phyloP scores from a whole-genome alignment of 2,797 vertebrate genomes.

The Acomys russatus region DNA sequence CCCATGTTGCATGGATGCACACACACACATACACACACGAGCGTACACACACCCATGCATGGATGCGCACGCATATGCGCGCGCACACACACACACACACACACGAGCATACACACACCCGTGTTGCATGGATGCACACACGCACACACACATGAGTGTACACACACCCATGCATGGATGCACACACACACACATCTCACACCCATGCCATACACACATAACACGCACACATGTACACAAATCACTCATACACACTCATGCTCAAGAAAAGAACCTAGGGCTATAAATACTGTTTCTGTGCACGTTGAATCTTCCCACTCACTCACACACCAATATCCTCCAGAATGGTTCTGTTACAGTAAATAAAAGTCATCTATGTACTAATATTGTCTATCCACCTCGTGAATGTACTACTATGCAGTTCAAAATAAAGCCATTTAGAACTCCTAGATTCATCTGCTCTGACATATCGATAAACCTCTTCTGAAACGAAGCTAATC shows the following conservation, averaged over 20 bases:
- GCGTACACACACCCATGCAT: too few species aligned
- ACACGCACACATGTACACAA: neutral
- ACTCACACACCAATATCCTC: conserved; percentile 4
- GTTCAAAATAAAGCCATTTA: conserved; percentile 76
- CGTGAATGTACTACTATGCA: conserved; percentile 48
- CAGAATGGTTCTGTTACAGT: conserved; percentile 49
- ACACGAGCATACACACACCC: too few species aligned
- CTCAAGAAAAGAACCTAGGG: neutral
- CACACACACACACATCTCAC: too few species aligned
- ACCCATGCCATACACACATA: too few species aligned
- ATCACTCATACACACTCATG: neutral
- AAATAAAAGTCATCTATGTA: conserved; percentile 75
- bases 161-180: neutral
- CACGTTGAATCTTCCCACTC: neutral
- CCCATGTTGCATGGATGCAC: too few species aligned
- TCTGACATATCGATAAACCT: conserved; percentile 76
- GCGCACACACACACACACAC: neutral
- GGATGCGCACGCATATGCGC: too few species aligned
- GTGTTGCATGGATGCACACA: too few species aligned
- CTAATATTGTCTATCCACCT: conserved; percentile 63
- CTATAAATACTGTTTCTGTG: neutral
- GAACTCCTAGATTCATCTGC: conserved; percentile 71
- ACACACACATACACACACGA: neutral
- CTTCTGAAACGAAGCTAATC: conserved; percentile 81
- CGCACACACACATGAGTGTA: neutral